A percentile compares a stretch with the other conserved stretches of the same genome.
phyloP scores from a whole-genome alignment of 1,140 invertebrate genomes.

The Cataglyphis hispanica region DNA sequence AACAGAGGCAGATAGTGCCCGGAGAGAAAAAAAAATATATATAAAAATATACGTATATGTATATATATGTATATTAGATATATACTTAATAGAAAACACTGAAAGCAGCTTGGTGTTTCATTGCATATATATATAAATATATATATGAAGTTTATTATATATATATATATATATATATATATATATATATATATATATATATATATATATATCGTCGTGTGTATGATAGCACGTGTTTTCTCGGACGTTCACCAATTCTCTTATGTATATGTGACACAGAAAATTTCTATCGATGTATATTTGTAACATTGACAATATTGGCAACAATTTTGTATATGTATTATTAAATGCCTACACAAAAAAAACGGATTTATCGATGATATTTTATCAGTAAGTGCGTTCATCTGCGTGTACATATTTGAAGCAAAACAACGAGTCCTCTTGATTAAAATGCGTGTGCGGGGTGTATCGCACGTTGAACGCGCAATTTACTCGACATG shows the following conservation, averaged over 20 bases:
- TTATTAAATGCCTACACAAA: slow-evolving; percentile 40
- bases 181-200: slow-evolving; percentile 64
- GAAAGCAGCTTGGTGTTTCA: slow-evolving; percentile 86
- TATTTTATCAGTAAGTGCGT: slow-evolving; percentile 6
- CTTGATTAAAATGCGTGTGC: not conserved
- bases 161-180: slow-evolving; percentile 38
- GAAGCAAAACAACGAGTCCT: slow-evolving; percentile 39
- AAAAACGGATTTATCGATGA: slow-evolving; percentile 17
- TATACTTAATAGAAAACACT: slow-evolving; percentile 85
- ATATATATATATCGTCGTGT: slow-evolving; percentile 73
- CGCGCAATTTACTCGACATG: not conserved
- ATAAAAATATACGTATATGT: slow-evolving; percentile 69
- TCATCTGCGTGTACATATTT: slow-evolving; percentile 16
- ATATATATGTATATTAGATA: slow-evolving; percentile 73
- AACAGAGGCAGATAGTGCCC: slow-evolving; percentile 83
- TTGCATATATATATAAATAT: slow-evolving; percentile 77
- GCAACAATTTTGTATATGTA: slow-evolving; percentile 14
- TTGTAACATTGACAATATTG: slow-evolving; percentile 30
- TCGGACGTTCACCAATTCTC: slow-evolving; percentile 39
- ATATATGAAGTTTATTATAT: slow-evolving; percentile 62
- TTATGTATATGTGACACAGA: slow-evolving; percentile 32
- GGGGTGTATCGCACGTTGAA: not conserved
- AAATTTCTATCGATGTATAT: slow-evolving; percentile 34
- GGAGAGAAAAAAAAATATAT: slow-evolving; percentile 79
- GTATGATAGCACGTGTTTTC: slow-evolving; percentile 75